phyloP scores from a whole-genome alignment of 2,888 invertebrate genomes.

The Bedellia somnulentella region DNA sequence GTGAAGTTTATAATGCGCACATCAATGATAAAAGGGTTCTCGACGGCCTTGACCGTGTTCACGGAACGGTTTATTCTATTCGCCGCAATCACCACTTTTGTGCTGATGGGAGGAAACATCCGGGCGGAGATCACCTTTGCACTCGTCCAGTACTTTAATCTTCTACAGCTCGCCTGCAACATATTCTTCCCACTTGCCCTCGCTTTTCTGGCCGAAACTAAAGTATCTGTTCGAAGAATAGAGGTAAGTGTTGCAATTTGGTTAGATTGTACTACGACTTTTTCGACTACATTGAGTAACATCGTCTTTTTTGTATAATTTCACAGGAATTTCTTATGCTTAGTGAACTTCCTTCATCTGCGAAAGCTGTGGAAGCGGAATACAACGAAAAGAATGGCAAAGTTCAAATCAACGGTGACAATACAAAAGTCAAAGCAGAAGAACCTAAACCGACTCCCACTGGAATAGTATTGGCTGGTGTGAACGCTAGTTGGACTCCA shows the following conservation, averaged over 20 bases:
- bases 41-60: slow-evolving; percentile 71
- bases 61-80: slow-evolving; percentile 83
- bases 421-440: slow-evolving; percentile 23
- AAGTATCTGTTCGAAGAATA: slow-evolving; percentile 64
- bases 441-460: slow-evolving; percentile 21
- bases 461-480: slow-evolving; percentile 29
- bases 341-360: slow-evolving; percentile 33
- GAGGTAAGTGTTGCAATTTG: slow-evolving; percentile 38
- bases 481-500: slow-evolving; percentile 44
- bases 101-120: slow-evolving; percentile 63
- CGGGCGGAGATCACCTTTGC: slow-evolving; percentile 73
- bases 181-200: slow-evolving; percentile 67
- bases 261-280: slow-evolving; percentile 1
- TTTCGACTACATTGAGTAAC: neutral
- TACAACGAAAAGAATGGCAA: slow-evolving; percentile 15
- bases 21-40: slow-evolving; percentile 68
- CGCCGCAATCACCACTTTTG: slow-evolving; percentile 75
- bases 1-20: slow-evolving; percentile 67
- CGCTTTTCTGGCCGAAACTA: slow-evolving; percentile 63
- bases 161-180: slow-evolving; percentile 68
- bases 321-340: slow-evolving; percentile 39
- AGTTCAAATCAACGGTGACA: slow-evolving; percentile 19
- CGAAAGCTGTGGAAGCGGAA: slow-evolving; percentile 19
- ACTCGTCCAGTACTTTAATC: slow-evolving; percentile 76
- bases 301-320: slow-evolving; percentile 8